These are phyloP conservation scores for Stigmatopora argus DNA, from an alignment of 2,113 vertebrate genomes.

Conservation along the genomic window DNA sequence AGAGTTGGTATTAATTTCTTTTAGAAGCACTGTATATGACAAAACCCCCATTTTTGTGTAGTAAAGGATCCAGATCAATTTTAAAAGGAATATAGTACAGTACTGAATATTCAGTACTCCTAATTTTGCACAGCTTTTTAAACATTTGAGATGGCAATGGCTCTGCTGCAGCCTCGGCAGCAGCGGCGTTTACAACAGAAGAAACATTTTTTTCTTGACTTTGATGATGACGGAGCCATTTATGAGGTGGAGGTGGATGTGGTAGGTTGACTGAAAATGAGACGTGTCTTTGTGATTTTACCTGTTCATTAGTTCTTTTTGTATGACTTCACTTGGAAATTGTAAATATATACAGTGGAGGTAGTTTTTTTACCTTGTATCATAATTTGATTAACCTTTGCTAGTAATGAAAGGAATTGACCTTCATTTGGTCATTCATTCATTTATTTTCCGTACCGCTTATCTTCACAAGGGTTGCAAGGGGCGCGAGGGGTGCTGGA, in stretches of 20 bases:
- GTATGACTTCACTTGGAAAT: not conserved
- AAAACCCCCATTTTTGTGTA: not conserved
- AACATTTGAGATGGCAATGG: constrained; percentile 41
- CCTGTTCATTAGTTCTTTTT: no score
- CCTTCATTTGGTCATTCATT: no score
- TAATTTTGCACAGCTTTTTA: not conserved
- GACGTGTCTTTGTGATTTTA: not conserved
- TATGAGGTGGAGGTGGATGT: constrained; percentile 71
- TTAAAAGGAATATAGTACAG: not conserved
- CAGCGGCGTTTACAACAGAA: constrained; percentile 23
- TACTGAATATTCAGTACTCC: not conserved
- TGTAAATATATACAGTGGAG: not conserved
- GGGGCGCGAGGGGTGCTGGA: no score
- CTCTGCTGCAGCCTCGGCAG: constrained; percentile 54
- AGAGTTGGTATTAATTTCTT: not conserved
- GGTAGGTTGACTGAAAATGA: constrained; percentile 49
- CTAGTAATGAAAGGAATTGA: no score
- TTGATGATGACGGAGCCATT: constrained; percentile 65
- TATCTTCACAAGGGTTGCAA: no score
- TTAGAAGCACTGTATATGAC: not conserved
- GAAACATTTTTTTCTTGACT: constrained; percentile 57
- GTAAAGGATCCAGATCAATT: constrained; percentile 8
- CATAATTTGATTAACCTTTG: no score
- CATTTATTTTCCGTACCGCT: no score
- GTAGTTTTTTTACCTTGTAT: no score